phyloP scores from a whole-genome alignment of 2,888 invertebrate genomes.

The Oxyteleia sp. region DNA sequence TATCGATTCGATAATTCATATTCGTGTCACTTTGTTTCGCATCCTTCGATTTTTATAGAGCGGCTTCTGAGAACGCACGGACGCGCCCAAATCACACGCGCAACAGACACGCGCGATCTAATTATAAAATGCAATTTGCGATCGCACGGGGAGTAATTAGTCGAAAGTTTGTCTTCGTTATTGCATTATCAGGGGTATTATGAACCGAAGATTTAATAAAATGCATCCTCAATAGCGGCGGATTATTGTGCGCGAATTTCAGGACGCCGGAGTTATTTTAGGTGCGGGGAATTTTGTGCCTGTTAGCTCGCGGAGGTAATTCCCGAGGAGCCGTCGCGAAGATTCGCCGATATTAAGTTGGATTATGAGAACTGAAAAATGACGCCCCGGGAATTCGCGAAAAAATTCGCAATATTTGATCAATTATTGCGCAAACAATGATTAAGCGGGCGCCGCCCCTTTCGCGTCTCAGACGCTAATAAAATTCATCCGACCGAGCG shows the following conservation, averaged over 20 bases:
- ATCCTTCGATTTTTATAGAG: constrained; percentile 21
- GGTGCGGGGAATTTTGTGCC: constrained; percentile 32
- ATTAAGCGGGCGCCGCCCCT: neutral
- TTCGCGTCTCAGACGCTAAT: neutral
- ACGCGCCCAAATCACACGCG: neutral
- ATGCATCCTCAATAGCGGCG: constrained; percentile 49
- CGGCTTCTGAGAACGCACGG: neutral
- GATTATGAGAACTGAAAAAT: constrained; percentile 40
- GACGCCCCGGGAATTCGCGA: constrained; percentile 1
- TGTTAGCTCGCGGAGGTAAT: constrained; percentile 24
- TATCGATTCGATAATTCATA: constrained; percentile 68
- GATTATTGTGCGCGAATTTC: constrained; percentile 46
- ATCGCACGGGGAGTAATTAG: constrained; percentile 50
- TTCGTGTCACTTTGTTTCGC: constrained; percentile 53
- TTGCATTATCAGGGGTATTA: constrained; percentile 45
- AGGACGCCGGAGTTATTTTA: constrained; percentile 29
- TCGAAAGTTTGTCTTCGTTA: constrained; percentile 50
- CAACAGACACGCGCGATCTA: constrained; percentile 21
- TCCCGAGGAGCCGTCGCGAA: neutral
- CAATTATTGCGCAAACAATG: constrained; percentile 11
- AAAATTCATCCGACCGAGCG: neutral
- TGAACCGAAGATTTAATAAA: constrained; percentile 51
- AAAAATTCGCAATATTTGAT: constrained; percentile 20
- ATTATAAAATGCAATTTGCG: constrained; percentile 51
- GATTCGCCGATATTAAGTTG: constrained; percentile 39